Evolutionary conservation across 2,888 invertebrate genomes (phyloP).

Genomic region (Theretra japonica): DNA sequence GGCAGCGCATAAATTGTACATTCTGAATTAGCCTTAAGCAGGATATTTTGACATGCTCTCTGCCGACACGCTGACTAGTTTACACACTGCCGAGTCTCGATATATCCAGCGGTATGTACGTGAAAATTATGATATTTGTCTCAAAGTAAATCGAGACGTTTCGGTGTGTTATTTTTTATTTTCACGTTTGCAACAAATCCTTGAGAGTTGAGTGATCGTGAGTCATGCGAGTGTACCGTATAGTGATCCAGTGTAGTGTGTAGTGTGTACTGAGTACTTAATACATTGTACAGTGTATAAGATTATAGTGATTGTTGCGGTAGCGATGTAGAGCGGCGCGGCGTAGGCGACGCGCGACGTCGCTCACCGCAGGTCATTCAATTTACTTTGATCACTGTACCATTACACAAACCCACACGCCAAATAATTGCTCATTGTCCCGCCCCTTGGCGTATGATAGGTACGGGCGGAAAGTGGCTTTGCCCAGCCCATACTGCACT

Average conservation of each 20-base stretch:
- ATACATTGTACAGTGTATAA: neutral
- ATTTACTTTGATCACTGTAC: slow-evolving; percentile 59
- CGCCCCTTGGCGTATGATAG: slow-evolving; percentile 48
- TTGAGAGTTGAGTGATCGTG: slow-evolving; percentile 27
- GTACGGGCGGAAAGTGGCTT: slow-evolving; percentile 15
- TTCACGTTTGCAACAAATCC: slow-evolving; percentile 12
- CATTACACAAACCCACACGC: slow-evolving; percentile 55
- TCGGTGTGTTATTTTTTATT: slow-evolving; percentile 25
- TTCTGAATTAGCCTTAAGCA: slow-evolving; percentile 76
- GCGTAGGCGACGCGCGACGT: slow-evolving; percentile 44
- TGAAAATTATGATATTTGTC: slow-evolving; percentile 32
- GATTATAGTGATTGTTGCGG: slow-evolving; percentile 34
- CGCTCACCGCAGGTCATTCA: slow-evolving; percentile 53
- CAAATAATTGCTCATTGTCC: slow-evolving; percentile 58
- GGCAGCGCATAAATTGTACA: slow-evolving; percentile 77
- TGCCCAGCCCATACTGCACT: slow-evolving; percentile 28
- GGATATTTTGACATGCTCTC: slow-evolving; percentile 74
- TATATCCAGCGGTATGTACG: slow-evolving; percentile 47
- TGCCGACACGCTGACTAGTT: slow-evolving; percentile 65
- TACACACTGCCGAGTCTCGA: slow-evolving; percentile 54
- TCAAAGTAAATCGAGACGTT: slow-evolving; percentile 22
- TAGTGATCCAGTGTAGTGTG: neutral
- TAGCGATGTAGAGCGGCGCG: slow-evolving; percentile 36
- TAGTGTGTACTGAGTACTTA: no score
- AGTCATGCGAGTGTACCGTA: neutral